Evolutionary conservation across 2,797 vertebrate species (phyloP).

Genomic region (Gymnothorax javanicus): DNA sequence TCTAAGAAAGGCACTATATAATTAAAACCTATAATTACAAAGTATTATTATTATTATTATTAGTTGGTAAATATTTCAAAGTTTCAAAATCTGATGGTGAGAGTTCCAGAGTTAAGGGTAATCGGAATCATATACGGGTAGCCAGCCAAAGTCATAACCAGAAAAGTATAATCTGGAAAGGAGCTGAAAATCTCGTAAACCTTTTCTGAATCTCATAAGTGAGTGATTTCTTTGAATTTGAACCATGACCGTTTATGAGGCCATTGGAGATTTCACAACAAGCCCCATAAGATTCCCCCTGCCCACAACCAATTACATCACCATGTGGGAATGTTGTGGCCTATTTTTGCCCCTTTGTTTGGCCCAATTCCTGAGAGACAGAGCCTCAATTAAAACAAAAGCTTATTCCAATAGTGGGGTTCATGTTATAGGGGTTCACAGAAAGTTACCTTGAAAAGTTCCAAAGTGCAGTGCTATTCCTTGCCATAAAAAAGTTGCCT

Average conservation of each 20-base stretch:
- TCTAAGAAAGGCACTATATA: too few species aligned
- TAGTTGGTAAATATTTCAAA: too few species aligned
- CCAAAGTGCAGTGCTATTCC: neutral
- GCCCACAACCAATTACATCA: constrained; percentile 56
- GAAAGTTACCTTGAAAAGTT: neutral
- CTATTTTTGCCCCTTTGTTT: constrained; percentile 68
- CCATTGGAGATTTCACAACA: constrained; percentile 48
- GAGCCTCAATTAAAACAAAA: constrained; percentile 53
- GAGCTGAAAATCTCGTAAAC: neutral
- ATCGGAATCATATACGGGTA: too few species aligned
- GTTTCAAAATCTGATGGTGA: too few species aligned
- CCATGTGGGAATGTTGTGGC: constrained; percentile 68
- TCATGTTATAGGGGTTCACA: neutral
- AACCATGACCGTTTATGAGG: constrained; percentile 34
- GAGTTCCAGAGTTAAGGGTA: too few species aligned
- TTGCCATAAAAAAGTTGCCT: neutral
- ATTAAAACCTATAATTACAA: too few species aligned
- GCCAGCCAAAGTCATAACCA: too few species aligned
- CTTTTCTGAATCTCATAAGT: constrained; percentile 48
- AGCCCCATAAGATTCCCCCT: constrained; percentile 37
- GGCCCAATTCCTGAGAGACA: constrained; percentile 56
- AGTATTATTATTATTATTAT: too few species aligned
- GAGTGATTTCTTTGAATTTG: constrained; percentile 50
- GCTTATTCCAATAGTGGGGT: neutral
- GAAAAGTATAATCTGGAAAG: too few species aligned